phyloP scores from a whole-genome alignment of 2,888 invertebrate genomes.

The Erebia palarica region DNA sequence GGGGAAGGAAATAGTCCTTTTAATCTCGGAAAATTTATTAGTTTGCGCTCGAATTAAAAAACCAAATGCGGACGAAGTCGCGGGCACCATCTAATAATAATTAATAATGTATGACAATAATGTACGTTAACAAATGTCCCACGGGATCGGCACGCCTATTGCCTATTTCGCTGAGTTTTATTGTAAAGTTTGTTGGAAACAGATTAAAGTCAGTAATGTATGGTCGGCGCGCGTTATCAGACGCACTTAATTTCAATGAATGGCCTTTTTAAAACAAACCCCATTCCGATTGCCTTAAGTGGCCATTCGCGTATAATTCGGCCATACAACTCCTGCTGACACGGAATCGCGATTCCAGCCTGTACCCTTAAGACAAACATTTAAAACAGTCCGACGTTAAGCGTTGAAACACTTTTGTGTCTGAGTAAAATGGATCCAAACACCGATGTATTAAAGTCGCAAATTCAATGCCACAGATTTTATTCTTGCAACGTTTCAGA shows the following conservation, averaged over 20 bases:
- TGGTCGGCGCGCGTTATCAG: conserved; percentile 20
- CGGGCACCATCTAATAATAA: no score
- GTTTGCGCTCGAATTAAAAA: no score
- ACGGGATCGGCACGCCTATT: background rate
- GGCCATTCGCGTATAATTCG: conserved; percentile 33
- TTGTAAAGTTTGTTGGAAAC: background rate
- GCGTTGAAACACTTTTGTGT: background rate
- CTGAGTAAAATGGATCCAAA: no score
- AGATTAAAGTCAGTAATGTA: conserved; percentile 6
- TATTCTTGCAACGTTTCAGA: no score
- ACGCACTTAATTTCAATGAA: conserved; percentile 35
- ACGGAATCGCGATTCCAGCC: background rate
- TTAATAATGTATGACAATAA: no score
- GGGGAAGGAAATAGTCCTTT: no score
- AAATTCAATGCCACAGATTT: no score
- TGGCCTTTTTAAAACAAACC: conserved; percentile 37
- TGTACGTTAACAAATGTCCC: background rate
- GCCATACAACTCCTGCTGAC: conserved; percentile 22
- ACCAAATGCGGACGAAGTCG: no score
- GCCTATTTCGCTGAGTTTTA: background rate
- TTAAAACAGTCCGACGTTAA: no score
- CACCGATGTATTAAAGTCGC: no score
- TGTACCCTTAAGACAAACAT: background rate
- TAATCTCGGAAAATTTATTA: no score
- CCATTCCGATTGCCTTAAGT: conserved; percentile 33